Evolutionary conservation across 1,140 invertebrate genomes (phyloP).

Genomic region (Hirudo medicinalis): DNA sequence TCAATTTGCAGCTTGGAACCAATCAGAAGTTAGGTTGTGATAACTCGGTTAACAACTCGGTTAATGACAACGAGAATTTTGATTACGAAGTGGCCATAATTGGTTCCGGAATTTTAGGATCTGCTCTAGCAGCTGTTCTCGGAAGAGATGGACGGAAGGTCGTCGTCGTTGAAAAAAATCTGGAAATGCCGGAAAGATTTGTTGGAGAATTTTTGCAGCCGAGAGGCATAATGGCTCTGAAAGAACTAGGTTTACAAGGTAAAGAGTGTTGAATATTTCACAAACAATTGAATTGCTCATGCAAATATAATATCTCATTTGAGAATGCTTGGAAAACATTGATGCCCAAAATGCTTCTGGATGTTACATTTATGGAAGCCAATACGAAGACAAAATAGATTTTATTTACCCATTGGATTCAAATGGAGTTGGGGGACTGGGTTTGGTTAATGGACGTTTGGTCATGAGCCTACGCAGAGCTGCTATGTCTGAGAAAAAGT

Average conservation of each 20-base stretch:
- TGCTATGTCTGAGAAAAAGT: conserved; percentile 29
- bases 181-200: conserved; percentile 33
- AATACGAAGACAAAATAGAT: conserved; percentile 26
- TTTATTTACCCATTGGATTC: conserved; percentile 28
- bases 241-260: too few relatives aligned
- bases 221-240: conserved; percentile 29
- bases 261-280: too few relatives aligned
- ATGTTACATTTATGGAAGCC: conserved; percentile 29
- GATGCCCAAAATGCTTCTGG: conserved; percentile 31
- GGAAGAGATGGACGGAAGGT: conserved; percentile 30
- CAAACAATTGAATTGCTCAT: too few relatives aligned
- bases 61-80: background rate
- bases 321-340: conserved; percentile 30
- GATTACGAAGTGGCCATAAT: conserved; percentile 29
- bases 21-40: too few relatives aligned
- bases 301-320: too few relatives aligned
- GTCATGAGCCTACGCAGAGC: conserved; percentile 28
- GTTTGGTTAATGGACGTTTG: conserved; percentile 33
- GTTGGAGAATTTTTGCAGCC: conserved; percentile 35
- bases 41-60: too few relatives aligned
- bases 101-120: conserved; percentile 32
- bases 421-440: conserved; percentile 9
- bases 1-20: too few relatives aligned
- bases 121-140: conserved; percentile 28
- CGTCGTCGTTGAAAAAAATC: conserved; percentile 31